Evolutionary conservation across 2,797 vertebrate genomes (phyloP).

Genomic region (Enteromius fasciolatus): DNA sequence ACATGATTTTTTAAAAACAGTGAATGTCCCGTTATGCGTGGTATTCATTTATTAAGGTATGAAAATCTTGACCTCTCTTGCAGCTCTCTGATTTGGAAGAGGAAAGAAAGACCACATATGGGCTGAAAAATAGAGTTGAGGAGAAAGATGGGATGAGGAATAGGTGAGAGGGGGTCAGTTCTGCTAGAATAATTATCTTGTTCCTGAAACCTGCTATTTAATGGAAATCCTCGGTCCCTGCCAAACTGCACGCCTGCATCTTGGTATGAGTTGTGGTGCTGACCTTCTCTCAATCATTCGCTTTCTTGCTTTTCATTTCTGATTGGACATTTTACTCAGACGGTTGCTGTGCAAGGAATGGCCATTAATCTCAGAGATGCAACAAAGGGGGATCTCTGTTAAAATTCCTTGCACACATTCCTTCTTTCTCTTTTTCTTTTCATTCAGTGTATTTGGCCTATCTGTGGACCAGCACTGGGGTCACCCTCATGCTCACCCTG

Average conservation of each 20-base stretch:
- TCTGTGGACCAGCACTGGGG: slow-evolving; percentile 35
- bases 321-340: slow-evolving; percentile 73
- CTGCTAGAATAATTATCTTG: slow-evolving; percentile 80
- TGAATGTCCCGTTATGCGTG: neutral
- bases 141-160: slow-evolving; percentile 49
- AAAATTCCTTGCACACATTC: slow-evolving; percentile 63
- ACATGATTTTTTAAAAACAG: neutral
- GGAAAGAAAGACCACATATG: slow-evolving; percentile 32
- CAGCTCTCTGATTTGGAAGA: slow-evolving; percentile 27
- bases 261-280: slow-evolving; percentile 70
- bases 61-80: slow-evolving; percentile 26
- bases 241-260: slow-evolving; percentile 75
- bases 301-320: slow-evolving; percentile 60
- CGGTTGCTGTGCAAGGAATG: slow-evolving; percentile 55
- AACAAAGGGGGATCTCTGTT: slow-evolving; percentile 69
- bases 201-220: slow-evolving; percentile 75
- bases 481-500: slow-evolving; percentile 38
- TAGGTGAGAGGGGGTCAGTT: slow-evolving; percentile 64
- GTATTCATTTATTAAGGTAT: slow-evolving; percentile 30
- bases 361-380: slow-evolving; percentile 76
- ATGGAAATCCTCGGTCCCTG: slow-evolving; percentile 72
- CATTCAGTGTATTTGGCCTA: slow-evolving; percentile 24
- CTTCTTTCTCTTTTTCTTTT: slow-evolving; percentile 42
- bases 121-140: slow-evolving; percentile 25
- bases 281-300: slow-evolving; percentile 58